Conservation (phyloP, 1,140 invertebrate genomes). For the Teleogryllus occipitalis region DNA sequence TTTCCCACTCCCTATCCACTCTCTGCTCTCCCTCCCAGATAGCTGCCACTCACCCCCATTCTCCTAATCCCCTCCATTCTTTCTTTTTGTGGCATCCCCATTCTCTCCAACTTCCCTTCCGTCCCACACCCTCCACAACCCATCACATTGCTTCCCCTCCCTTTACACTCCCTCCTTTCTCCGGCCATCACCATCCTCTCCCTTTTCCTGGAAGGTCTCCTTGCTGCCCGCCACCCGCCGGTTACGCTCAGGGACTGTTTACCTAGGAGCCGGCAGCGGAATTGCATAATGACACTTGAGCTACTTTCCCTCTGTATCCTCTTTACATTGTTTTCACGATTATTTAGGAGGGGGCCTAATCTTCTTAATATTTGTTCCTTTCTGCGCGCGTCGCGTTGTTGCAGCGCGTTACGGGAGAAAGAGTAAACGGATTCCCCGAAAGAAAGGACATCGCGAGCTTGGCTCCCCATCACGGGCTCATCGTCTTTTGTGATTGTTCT, state of each 20-base stretch:
- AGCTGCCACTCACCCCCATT: no score
- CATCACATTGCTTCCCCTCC: no score
- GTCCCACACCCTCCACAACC: no score
- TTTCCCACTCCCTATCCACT: no score
- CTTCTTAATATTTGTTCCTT: neutral
- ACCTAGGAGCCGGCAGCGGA: neutral
- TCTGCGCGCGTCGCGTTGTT: neutral
- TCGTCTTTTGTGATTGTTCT: neutral
- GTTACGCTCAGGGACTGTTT: neutral
- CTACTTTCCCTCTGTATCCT: neutral
- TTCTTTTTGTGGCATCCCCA: no score
- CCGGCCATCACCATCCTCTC: no score
- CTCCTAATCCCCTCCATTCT: no score
- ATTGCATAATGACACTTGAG: neutral
- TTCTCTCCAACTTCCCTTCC: no score
- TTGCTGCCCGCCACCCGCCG: no score
- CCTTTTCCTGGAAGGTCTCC: no score
- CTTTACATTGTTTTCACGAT: neutral
- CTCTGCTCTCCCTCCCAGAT: no score
- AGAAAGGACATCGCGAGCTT: neutral
- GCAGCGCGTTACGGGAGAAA: neutral
- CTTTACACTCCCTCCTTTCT: no score
- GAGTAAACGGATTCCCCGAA: neutral
- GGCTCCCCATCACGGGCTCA: neutral
- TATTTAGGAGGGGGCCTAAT: neutral